A percentile compares a stretch with the other conserved stretches of the same genome.
Evolutionary conservation across 2,797 vertebrate genomes (phyloP).

Genomic region (Channa striata): DNA sequence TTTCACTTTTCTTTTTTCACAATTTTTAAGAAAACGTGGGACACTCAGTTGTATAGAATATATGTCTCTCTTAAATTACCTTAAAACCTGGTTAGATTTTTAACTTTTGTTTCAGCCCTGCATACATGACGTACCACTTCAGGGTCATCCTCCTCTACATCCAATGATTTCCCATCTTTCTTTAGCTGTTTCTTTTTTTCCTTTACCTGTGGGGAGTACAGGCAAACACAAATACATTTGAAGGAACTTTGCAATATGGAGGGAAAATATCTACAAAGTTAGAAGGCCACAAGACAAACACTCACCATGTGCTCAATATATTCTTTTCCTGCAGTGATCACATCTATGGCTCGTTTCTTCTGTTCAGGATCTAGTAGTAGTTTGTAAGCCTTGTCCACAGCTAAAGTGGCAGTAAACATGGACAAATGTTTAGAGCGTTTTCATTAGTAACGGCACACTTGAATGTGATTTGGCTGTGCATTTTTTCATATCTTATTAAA

Average conservation of each 20-base stretch:
- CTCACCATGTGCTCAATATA: constrained; percentile 97
- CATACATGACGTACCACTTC: constrained; percentile 86
- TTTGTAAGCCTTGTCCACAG: constrained; percentile 99
- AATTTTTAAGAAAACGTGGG: too few relatives aligned
- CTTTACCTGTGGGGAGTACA: constrained; percentile 85
- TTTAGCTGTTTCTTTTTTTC: constrained; percentile 97
- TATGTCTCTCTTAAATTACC: not conserved
- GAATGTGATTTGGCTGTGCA: not conserved
- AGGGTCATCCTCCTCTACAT: constrained; percentile 94
- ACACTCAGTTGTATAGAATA: too few relatives aligned
- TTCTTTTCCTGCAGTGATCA: constrained; percentile 96
- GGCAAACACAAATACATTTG: not conserved
- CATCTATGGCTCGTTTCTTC: constrained; percentile 96
- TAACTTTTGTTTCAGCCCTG: not conserved
- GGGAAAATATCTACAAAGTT: too few relatives aligned
- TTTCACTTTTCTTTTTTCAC: too few relatives aligned
- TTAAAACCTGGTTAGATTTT: not conserved
- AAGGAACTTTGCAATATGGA: not conserved
- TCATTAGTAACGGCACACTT: not conserved
- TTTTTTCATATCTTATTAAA: not conserved
- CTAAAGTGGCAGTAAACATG: constrained; percentile 73
- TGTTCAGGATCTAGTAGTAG: constrained; percentile 93
- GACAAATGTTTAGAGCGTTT: not conserved
- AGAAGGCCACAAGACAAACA: not conserved
- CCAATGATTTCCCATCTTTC: constrained; percentile 92